Evolutionary conservation across 2,797 vertebrate genomes (phyloP), one percentile per base, ranked within the genome.

Genomic region (Periparus ater): DNA sequence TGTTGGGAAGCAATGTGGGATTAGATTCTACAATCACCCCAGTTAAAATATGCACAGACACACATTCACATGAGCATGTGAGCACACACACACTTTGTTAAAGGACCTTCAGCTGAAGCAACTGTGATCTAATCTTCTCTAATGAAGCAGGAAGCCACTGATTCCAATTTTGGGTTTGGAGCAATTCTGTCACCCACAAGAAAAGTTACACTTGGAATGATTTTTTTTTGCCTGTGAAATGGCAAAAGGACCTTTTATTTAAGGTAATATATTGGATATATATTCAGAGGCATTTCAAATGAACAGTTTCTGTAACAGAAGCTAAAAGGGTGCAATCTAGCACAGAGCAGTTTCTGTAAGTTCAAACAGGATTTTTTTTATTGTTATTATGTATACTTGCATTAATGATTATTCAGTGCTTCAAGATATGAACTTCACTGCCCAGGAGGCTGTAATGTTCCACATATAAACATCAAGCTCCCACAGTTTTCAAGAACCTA

Each of bases 111-210:
- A 85, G 68, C 66, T 89, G 88, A 95, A 94, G 80, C 78, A 92
- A 91, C 68, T 87, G 80, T 75, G 74, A 89, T 55, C 85, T 88
- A 36, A 88, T 93, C 74, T 77, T 92, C 74, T 74, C 42, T 68
- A 93, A 87, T 53, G 62, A 89, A 96, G 77, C 71, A 84, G 87
- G 89, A 96, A 97, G 93, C 26, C 57, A 92, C 34, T 89, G 93
- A 94, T 94, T 97, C 88, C 86, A 68, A 80, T 89, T 95, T 93
- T 83, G 77, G 62, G 82, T 94, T 97, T 82, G 78, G n/a, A 92
- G 84, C 44, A 93, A 62, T 91, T 96, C 86, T 81, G 63, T 84
- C 70, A 95, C 53, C 78, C 84, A 80, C 62, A 92, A 97, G 63
- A 78, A 91, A 63, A 63, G 72, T 95, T 95, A 83, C 68, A 90